Percentiles rank a stretch among this genome's conserved stretches.
These are phyloP conservation scores for Autographa gamma DNA, from an alignment of 2,888 invertebrate species.

Conservation along the genomic window DNA sequence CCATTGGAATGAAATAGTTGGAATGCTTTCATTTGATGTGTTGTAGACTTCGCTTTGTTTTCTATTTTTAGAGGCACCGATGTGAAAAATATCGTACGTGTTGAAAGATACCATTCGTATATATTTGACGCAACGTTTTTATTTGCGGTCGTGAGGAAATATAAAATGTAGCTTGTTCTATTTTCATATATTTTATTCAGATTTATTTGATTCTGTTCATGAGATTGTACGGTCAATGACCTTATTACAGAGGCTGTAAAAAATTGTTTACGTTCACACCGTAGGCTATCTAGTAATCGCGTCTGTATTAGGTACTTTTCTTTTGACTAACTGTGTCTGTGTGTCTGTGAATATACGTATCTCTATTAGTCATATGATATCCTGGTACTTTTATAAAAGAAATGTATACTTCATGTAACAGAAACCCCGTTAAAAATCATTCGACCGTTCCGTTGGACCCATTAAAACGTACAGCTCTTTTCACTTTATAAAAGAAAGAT, in stretches of 20 bases:
- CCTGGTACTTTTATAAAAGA: background rate
- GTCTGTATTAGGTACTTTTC: too few species aligned
- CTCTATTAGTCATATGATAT: background rate
- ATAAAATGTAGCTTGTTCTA: background rate
- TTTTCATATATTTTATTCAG: background rate
- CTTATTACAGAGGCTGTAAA: background rate
- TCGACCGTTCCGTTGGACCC: background rate
- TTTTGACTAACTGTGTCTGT: too few species aligned
- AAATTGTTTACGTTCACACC: too few species aligned
- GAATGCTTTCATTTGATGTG: constrained; percentile 20
- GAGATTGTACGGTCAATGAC: background rate
- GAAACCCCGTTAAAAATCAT: background rate
- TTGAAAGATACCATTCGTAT: constrained; percentile 29
- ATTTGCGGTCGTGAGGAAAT: constrained; percentile 6
- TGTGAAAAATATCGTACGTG: constrained; percentile 1
- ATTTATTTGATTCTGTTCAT: background rate
- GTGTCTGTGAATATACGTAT: too few species aligned
- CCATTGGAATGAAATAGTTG: constrained; percentile 10
- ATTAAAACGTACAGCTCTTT: constrained; percentile 5
- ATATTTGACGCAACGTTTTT: constrained; percentile 11
- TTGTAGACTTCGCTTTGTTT: constrained; percentile 11
- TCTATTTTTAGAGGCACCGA: constrained; percentile 18
- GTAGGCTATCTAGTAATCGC: too few species aligned
- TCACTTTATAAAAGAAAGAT: constrained; percentile 7
- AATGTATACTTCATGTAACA: background rate